Base-by-base conservation (phyloP, 2,888 invertebrate species). In the Drosophila anomelani region DNA sequence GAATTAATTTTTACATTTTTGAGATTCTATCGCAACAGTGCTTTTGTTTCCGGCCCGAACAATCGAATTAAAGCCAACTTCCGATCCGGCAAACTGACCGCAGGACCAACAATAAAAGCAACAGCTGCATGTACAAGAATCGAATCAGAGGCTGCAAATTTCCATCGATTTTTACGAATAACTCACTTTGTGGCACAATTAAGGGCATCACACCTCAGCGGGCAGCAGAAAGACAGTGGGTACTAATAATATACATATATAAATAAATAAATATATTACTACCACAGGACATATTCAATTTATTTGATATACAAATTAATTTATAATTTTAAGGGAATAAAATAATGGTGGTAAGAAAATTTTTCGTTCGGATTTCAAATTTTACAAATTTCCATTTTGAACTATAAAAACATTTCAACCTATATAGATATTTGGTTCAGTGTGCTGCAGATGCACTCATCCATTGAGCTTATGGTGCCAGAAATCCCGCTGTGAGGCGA, bases 101-200 rank as follows among this genome's bases (percentile, higher is more conserved):
- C 72, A 36, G 20, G 6, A 63, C 4, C 46, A 39, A 39, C 10
- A 63, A 56, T 34, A 63, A 41, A 23, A 41, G 23, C 17, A 49
- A 44, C 12, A 47, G 46, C 61, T 26, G 46, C 23, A 47, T 44
- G 29, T 26, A 47, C n/a, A 55, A 49, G 26, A n/a, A 46, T 36
- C 17, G 47, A 47, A 47, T 51, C 57, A 43, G 29, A 47, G 51
- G 44, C 56, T 38, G 46, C 55, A 53, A 53, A 63, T 39, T 66
- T 64, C 67, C 74, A 71, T 76, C 68, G 76, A 70, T 80, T 78
- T 74, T 77, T 78, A 62, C 64, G 53, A 76, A 80, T 83, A 85
- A 88, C 81, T 88, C 81, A 88, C 68, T 80, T 78, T 83, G 88
- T 75, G 70, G 82, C 64, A 69, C 77, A 85, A 85, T 85, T 79